Base-by-base conservation (phyloP, 2,888 invertebrate species). In the Chrysomela aeneicollis region DNA sequence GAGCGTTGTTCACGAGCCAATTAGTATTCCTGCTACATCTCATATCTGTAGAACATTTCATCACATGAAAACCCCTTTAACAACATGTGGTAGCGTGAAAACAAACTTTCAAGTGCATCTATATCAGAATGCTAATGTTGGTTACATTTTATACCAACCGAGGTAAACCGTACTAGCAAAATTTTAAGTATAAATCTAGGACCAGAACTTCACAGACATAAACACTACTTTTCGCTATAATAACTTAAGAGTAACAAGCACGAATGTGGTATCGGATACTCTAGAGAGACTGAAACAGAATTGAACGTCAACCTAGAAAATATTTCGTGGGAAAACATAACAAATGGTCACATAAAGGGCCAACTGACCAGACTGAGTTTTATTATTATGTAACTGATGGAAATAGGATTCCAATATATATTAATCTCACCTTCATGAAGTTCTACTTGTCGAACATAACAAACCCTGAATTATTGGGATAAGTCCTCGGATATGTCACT, bases 121-220 rank as follows among this genome's bases (percentile, higher is more conserved):
- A 67, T 67, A 61, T 67, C 55, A 65, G 69, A 65, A 67, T 63
- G 60, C 69, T 69, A 67, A 64, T 69, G 67, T 26, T 26, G 26
- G 26, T 63, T 65, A 69, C 69, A 69, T 69, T 69, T 69, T 66
- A 67, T 58, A 59, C 60, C 19, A 61, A 62, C 63, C 63, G 67
- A 57, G 59, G 58, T 57, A 35, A 30, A 52, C 59, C 60, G 60
- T 60, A 57, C 46, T 49, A 19, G 12, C 55, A 59, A 63, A 63
- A 61, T 64, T 57, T 53, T 61, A 55, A 19, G 61, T 47, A 60
- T 64, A 67, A 67, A 69, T 67, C 67, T 61, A 32, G 54, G 46
- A 63, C 66, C 61, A 62, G 64, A 73, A 73, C 69, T 72, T 73
- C 62, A 55, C 59, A 70, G 70, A 71, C 71, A 67, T 71, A 71